Conservation (phyloP, 1,140 invertebrate species). For the Ceratitis capitata region DNA sequence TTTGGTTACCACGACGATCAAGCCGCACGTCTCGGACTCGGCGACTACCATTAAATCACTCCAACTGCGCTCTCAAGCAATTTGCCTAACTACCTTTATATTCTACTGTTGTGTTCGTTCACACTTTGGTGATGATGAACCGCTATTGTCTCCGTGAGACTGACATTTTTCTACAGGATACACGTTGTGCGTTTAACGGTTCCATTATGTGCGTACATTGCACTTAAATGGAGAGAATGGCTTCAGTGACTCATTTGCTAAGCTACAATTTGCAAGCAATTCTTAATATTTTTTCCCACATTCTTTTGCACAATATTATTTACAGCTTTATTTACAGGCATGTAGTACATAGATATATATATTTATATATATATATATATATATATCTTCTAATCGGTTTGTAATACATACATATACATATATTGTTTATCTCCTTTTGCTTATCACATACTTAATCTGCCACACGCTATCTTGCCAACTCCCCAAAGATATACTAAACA, state of each 20-base stretch:
- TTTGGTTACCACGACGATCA: background rate
- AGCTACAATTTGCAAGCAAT: background rate
- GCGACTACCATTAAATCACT: background rate
- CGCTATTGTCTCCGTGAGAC: background rate
- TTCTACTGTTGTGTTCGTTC: background rate
- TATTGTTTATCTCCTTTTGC: background rate
- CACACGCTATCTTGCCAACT: background rate
- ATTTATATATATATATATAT: background rate
- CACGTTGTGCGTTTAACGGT: background rate
- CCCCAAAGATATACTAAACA: background rate
- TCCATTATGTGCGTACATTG: background rate
- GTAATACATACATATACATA: too few relatives aligned
- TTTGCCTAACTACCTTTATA: background rate
- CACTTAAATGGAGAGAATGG: conserved; percentile 15
- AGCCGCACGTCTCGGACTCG: background rate
- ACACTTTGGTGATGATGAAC: background rate
- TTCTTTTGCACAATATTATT: background rate
- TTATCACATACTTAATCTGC: background rate
- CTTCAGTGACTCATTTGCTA: background rate
- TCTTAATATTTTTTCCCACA: background rate
- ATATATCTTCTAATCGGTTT: background rate
- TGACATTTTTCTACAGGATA: background rate
- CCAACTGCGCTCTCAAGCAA: conserved; percentile 8
- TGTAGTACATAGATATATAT: background rate
- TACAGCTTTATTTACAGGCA: background rate